Base-by-base conservation (phyloP, 2,113 vertebrate genomes). In the Falco punctatus region DNA sequence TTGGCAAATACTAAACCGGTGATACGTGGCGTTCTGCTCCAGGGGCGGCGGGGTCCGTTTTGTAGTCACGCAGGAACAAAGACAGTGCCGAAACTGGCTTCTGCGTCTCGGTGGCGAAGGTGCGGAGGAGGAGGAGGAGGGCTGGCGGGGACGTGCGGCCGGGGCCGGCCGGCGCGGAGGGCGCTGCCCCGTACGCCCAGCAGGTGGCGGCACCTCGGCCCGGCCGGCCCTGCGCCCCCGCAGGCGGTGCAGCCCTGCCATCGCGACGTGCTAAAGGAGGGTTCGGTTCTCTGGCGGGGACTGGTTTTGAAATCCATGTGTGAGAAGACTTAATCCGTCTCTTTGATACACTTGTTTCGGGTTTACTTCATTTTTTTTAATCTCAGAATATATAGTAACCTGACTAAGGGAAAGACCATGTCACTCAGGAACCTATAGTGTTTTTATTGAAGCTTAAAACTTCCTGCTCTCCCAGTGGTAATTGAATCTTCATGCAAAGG, bases 141-240 rank as follows among this genome's bases (percentile, higher is more conserved):
- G 38, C 38, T 38, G 38, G 38, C 9, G 42, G 42, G 42, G 42
- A 23, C 23, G 13, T 38, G 38, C 40, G 17, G 80, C 21, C 28
- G 32, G 14, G 17, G 13, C 38, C 61, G 49, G 32, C 15, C 21
- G 22, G 10, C 32, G 1, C 26, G 17, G 55, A 7, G 86, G 69
- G 66, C 91, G 59, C 21, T 92, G 85, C 51, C 74, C 6, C 28
- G 58, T 20, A 64, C 13, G 16, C 86, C 97, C 97, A 96, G 96
- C 92, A 97, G 98, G 94, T 96, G 98, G 98, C 98, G 42, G 42
- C 42, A 14, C 14, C 42, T 14, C 12, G 42, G 42, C 42, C 42
- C 42, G 42, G 42, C 42, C 42, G 42, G 42, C 42, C 42, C 42
- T 42, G 42, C 42, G 42, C 42, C 42, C 14, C 42, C 11, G 42